Evolutionary conservation across 2,797 vertebrate genomes (phyloP).

Genomic region (Phoeniculus purpureus): DNA sequence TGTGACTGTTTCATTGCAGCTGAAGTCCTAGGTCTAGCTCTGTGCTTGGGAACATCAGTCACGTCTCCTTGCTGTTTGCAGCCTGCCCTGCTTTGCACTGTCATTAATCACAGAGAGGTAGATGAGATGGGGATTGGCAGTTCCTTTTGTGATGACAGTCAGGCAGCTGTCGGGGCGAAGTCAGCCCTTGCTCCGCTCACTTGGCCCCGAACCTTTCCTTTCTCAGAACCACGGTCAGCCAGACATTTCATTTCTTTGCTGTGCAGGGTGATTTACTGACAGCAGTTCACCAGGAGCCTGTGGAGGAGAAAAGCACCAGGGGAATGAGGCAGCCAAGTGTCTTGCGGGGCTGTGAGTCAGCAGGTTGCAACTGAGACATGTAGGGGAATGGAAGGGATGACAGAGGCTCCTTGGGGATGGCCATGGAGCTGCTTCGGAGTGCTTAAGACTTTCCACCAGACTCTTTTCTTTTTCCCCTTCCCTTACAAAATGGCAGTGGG

Average conservation of each 20-base stretch:
- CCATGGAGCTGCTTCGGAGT: not conserved
- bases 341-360: not conserved
- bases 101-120: not conserved
- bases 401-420: not conserved
- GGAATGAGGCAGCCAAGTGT: not conserved
- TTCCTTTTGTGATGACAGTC: not conserved
- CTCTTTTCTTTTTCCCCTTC: not conserved
- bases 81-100: not conserved
- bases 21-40: accelerated
- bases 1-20: accelerated
- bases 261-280: not conserved
- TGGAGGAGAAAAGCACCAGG: slow-evolving; percentile 15
- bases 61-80: not conserved
- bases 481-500: not conserved
- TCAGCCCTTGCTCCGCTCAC: not conserved
- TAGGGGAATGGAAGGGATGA: not conserved
- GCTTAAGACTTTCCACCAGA: not conserved
- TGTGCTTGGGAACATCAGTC: accelerated
- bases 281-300: not conserved
- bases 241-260: not conserved
- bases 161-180: not conserved
- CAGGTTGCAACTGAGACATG: not conserved
- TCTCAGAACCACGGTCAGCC: not conserved
- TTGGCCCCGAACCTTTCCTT: not conserved
- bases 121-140: not conserved